These are phyloP conservation scores for Octopus bimaculoides DNA, from an alignment of 1,140 invertebrate genomes.

Conservation along the genomic window DNA sequence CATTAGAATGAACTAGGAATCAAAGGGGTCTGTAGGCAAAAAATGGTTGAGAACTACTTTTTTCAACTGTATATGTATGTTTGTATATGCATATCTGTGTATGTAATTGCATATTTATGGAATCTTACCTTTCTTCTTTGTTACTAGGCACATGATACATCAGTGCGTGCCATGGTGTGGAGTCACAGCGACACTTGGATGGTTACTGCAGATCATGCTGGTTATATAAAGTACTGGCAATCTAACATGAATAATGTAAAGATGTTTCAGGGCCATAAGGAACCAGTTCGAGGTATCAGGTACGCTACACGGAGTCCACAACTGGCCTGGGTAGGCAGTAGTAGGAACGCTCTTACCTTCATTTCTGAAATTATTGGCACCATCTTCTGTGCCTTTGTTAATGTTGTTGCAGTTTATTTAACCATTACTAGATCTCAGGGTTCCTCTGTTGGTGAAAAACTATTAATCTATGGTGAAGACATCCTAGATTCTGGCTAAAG, in stretches of 20 bases:
- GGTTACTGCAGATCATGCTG: conserved; percentile 97
- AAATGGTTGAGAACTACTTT: too few relatives aligned
- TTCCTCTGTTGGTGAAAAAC: too few relatives aligned
- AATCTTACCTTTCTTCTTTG: neutral
- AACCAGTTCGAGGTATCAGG: conserved; percentile 97
- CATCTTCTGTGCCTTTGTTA: neutral
- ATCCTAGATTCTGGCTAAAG: too few relatives aligned
- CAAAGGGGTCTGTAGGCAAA: too few relatives aligned
- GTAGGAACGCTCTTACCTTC: conserved; percentile 11
- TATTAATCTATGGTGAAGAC: too few relatives aligned
- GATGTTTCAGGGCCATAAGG: conserved; percentile 99
- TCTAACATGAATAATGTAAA: conserved; percentile 99
- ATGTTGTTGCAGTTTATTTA: neutral
- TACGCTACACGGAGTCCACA: conserved; percentile 52
- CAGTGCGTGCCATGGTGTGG: conserved; percentile 98
- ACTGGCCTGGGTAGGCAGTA: conserved; percentile 9
- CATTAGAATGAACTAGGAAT: too few relatives aligned
- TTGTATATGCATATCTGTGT: too few relatives aligned
- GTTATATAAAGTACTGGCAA: conserved; percentile 99
- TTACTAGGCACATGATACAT: conserved; percentile 90
- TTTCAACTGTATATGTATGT: too few relatives aligned
- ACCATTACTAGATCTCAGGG: too few relatives aligned
- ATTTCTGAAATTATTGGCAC: conserved; percentile 8
- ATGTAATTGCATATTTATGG: too few relatives aligned
- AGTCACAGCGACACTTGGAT: conserved; percentile 99